Evolutionary conservation across 2,797 vertebrate genomes (phyloP).

Genomic region (Danio choprae): DNA sequence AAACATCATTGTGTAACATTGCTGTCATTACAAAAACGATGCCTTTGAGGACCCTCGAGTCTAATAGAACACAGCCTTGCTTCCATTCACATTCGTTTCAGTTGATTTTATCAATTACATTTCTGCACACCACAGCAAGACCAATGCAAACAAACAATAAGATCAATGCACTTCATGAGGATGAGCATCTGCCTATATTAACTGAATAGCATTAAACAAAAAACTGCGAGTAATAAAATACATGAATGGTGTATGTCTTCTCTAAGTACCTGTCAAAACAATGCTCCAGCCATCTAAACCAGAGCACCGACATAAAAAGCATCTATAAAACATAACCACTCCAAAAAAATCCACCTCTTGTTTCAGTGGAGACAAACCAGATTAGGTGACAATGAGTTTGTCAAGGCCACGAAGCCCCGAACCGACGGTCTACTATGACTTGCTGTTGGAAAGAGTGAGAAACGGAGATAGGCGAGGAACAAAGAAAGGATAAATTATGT

Average conservation of each 20-base stretch:
- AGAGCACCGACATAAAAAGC: slow-evolving; percentile 49
- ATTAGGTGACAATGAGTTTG: slow-evolving; percentile 20
- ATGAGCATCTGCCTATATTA: slow-evolving; percentile 18
- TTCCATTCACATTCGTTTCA: neutral
- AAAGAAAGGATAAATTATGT: slow-evolving; percentile 40
- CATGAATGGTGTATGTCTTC: neutral
- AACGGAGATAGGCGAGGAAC: slow-evolving; percentile 28
- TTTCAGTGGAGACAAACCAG: slow-evolving; percentile 3
- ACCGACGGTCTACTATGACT: slow-evolving; percentile 11
- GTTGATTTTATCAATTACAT: slow-evolving; percentile 16
- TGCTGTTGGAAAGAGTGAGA: slow-evolving; percentile 23
- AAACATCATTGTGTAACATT: neutral
- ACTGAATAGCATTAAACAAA: neutral
- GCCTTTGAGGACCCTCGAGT: neutral
- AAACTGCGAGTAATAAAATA: neutral
- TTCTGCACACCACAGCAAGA: slow-evolving; percentile 71
- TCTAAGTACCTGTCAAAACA: slow-evolving; percentile 19
- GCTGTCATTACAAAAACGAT: slow-evolving; percentile 9
- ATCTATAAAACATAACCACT: slow-evolving; percentile 20
- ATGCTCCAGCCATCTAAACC: slow-evolving; percentile 55
- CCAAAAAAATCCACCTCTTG: slow-evolving; percentile 10
- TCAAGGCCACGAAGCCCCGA: slow-evolving; percentile 2
- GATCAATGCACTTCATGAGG: slow-evolving; percentile 44
- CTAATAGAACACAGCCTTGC: slow-evolving; percentile 1
- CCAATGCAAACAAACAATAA: slow-evolving; percentile 74